A percentile compares a stretch with the other conserved stretches of the same genome.
Evolutionary conservation across 2,113 vertebrate genomes (phyloP).

Genomic region (Lophura nycthemera): DNA sequence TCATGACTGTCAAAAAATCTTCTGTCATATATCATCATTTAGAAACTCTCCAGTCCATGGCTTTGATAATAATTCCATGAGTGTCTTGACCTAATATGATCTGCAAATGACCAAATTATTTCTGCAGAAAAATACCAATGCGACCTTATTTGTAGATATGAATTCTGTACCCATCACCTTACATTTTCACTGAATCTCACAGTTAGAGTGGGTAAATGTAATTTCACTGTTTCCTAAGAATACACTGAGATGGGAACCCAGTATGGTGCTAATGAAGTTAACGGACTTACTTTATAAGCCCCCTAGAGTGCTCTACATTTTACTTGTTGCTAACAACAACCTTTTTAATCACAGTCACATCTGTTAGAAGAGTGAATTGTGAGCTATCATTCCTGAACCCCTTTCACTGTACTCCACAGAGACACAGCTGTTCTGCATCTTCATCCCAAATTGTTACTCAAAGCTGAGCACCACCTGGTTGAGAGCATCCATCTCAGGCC

Average conservation of each 20-base stretch:
- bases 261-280: conserved; percentile 35
- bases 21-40: background rate
- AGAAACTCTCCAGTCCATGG: background rate
- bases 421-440: background rate
- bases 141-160: conserved; percentile 5
- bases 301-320: conserved; percentile 50
- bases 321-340: conserved; percentile 35
- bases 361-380: conserved; percentile 15
- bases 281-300: conserved; percentile 20
- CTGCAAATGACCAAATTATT: conserved; percentile 48
- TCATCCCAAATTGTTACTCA: background rate
- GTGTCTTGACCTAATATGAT: conserved; percentile 22
- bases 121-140: background rate
- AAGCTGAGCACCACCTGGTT: background rate
- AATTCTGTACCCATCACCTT: background rate
- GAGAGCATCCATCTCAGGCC: background rate
- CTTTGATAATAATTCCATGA: background rate
- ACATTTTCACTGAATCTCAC: background rate
- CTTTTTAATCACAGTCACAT: conserved; percentile 50
- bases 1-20: background rate
- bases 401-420: background rate
- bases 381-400: background rate
- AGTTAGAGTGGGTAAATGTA: conserved; percentile 8
- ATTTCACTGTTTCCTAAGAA: background rate
- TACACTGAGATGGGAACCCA: background rate